phyloP scores from a whole-genome alignment of 30 jellyfish, hydroid and myxozoan genomes.

The Nemopilema nomurai region DNA sequence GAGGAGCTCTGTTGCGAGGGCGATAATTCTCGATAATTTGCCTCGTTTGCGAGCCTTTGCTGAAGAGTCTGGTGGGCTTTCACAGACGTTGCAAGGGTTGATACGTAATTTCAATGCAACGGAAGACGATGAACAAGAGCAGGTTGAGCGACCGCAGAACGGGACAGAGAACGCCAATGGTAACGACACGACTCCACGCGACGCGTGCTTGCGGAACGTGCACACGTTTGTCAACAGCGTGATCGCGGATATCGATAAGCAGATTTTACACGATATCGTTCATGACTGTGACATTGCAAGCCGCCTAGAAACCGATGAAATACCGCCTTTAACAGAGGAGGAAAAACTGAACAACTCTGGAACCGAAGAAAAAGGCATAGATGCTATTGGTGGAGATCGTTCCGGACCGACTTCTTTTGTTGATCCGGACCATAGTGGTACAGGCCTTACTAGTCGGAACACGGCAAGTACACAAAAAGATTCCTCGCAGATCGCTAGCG shows the following conservation, averaged over 20 bases:
- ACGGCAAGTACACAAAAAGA: no score
- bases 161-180: not conserved
- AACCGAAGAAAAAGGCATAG: not conserved
- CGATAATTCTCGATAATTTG: slow-evolving; percentile 66
- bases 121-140: slow-evolving; percentile 24
- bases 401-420: no score
- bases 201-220: slow-evolving; percentile 6
- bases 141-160: not conserved
- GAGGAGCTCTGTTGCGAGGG: slow-evolving; percentile 69
- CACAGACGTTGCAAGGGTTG: slow-evolving; percentile 25
- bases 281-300: not conserved
- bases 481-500: no score
- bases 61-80: slow-evolving; percentile 35
- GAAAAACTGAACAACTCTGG: slow-evolving; percentile 3
- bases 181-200: slow-evolving; percentile 4
- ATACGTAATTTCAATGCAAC: slow-evolving; percentile 6
- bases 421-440: no score
- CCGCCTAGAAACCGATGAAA: not conserved
- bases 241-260: slow-evolving; percentile 49
- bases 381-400: no score
- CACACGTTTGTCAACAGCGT: slow-evolving; percentile 25
- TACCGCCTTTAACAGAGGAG: slow-evolving; percentile 6
- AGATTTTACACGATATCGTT: slow-evolving; percentile 33
- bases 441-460: no score
- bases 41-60: slow-evolving; percentile 67